Conservation (phyloP, 2,113 vertebrate genomes). For the Gadus chalcogrammus region DNA sequence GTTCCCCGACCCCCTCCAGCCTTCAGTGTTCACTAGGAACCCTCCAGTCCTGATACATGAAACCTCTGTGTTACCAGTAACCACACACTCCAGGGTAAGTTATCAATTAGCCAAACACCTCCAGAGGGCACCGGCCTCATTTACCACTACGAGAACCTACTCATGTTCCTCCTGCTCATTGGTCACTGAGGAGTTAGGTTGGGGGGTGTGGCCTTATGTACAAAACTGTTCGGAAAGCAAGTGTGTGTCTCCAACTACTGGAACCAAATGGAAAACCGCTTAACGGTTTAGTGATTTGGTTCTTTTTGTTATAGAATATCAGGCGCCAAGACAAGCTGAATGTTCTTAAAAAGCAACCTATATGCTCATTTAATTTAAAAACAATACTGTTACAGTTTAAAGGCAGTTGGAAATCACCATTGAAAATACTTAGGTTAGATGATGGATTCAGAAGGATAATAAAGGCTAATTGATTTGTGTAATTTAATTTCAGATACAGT, state of each 20-base stretch:
- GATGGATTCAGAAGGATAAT: too few relatives aligned
- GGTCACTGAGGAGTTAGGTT: neutral
- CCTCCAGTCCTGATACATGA: constrained; percentile 7
- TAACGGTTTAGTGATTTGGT: neutral
- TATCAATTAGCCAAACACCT: constrained; percentile 31
- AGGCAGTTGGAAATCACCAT: too few relatives aligned
- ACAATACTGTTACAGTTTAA: too few relatives aligned
- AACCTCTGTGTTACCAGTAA: constrained; percentile 24
- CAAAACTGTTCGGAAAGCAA: neutral
- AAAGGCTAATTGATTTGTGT: too few relatives aligned
- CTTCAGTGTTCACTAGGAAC: too few relatives aligned
- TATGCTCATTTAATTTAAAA: too few relatives aligned
- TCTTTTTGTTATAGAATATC: neutral
- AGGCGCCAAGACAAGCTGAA: too few relatives aligned
- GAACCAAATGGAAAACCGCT: neutral
- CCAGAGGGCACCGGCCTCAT: neutral
- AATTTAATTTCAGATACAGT: too few relatives aligned
- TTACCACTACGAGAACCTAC: neutral
- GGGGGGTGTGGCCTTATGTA: neutral
- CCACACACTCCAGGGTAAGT: constrained; percentile 33
- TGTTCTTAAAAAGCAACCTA: too few relatives aligned
- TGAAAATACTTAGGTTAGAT: too few relatives aligned
- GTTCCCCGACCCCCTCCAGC: too few relatives aligned
- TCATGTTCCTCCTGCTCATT: neutral
- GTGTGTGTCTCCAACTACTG: constrained; percentile 4